A percentile compares a stretch with the other conserved stretches of the same genome.
phyloP scores from a whole-genome alignment of 1,140 invertebrate genomes.

The Bombus superbus region DNA sequence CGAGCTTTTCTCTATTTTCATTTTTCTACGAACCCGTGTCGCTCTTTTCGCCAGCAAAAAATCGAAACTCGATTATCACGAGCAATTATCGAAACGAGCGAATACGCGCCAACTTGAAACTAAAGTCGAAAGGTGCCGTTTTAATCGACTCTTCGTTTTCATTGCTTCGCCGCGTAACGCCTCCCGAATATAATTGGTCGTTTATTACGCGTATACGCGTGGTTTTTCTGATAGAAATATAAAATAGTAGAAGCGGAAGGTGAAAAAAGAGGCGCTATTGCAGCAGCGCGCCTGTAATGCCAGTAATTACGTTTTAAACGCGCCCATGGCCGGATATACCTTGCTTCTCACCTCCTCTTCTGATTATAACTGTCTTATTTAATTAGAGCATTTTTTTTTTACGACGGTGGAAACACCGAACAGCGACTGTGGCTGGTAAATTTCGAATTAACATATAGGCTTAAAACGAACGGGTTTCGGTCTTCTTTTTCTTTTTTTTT shows the following conservation, averaged over 20 bases:
- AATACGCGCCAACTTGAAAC: not conserved
- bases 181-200: not conserved
- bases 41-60: no score
- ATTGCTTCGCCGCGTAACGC: not conserved
- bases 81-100: no score
- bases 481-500: not conserved
- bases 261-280: not conserved
- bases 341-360: not conserved
- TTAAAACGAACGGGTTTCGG: no score
- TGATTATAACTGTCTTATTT: conserved; percentile 21
- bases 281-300: not conserved
- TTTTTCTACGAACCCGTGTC: not conserved
- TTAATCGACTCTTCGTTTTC: not conserved
- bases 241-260: not conserved
- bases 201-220: not conserved
- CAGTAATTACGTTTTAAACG: conserved; percentile 28
- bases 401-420: not conserved
- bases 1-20: not conserved
- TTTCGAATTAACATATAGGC: not conserved
- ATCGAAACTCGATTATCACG: no score
- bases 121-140: not conserved
- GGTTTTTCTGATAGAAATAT: not conserved
- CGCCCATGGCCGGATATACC: conserved; percentile 23
- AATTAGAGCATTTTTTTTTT: conserved; percentile 36
- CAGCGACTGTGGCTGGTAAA: not conserved